Percentiles rank a stretch among this genome's conserved stretches.
Conservation (phyloP, 2,888 invertebrate genomes). For the Pelosia muscerda region DNA sequence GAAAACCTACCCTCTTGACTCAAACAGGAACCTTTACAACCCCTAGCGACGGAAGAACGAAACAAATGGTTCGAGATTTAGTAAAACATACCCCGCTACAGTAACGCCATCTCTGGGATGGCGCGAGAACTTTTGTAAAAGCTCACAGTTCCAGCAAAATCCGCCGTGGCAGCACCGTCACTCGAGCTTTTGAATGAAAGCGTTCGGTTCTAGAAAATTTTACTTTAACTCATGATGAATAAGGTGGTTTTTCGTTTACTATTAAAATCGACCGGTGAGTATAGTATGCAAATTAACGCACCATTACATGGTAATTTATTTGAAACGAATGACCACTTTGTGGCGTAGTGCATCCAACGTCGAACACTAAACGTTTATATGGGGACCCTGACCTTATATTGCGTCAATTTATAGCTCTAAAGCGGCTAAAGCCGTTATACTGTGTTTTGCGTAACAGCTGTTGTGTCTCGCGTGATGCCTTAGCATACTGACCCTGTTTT, state of each 20-base stretch:
- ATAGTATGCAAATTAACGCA: slow-evolving; percentile 85
- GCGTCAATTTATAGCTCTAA: slow-evolving; percentile 83
- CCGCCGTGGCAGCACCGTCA: slow-evolving; percentile 67
- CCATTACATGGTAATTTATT: slow-evolving; percentile 87
- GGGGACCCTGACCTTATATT: slow-evolving; percentile 86
- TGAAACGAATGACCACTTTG: slow-evolving; percentile 87
- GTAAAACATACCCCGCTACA: slow-evolving; percentile 38
- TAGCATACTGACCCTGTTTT: slow-evolving; percentile 73
- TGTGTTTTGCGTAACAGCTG: slow-evolving; percentile 84
- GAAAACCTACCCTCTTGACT: slow-evolving; percentile 47
- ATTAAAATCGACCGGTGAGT: slow-evolving; percentile 58
- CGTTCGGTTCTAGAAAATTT: slow-evolving; percentile 49
- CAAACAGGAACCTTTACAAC: slow-evolving; percentile 53
- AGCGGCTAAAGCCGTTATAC: slow-evolving; percentile 70
- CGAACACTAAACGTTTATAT: slow-evolving; percentile 82
- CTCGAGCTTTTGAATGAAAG: slow-evolving; percentile 82
- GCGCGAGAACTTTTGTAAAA: slow-evolving; percentile 72
- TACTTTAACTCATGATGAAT: slow-evolving; percentile 48
- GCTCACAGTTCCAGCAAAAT: slow-evolving; percentile 71
- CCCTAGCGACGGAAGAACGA: slow-evolving; percentile 47
- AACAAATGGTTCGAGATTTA: slow-evolving; percentile 50
- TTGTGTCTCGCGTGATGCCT: slow-evolving; percentile 70
- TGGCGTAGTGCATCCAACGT: slow-evolving; percentile 81
- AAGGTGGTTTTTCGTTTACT: slow-evolving; percentile 65
- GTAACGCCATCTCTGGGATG: slow-evolving; percentile 80